Base-by-base conservation (phyloP, 1,140 invertebrate species). In the Drosophila pseudoobscura region DNA sequence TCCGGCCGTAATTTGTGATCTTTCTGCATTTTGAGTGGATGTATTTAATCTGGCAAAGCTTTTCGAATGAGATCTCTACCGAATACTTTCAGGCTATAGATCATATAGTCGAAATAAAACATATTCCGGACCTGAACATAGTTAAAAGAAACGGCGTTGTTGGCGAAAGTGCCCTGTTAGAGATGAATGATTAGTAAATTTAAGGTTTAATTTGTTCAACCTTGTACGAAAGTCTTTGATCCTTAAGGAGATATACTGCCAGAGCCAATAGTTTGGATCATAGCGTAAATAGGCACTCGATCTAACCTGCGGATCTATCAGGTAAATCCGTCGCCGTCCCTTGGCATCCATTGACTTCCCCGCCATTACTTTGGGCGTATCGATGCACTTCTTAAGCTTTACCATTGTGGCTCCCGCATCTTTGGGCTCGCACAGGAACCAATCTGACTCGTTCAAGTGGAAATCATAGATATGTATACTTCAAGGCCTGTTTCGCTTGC, bases 401-500 rank as follows among this genome's bases (percentile, higher is more conserved):
- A 15, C 58, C 6, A 3, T 26, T 11, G 43, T 61, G 26, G 31
- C 4, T 7, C 57, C 64, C n/a, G 11, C 8, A 6, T 61, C 50
- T 9, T 41, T 46, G 6, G 11, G 47, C 13, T 68, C 57, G 31
- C 52, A 70, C 11, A 98, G 92, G 90, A 98, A 97, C 97, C 97
- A 98, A 92, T 98, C 97, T 17, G 94, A 95, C 62, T 97, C 93
- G 74, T 96, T 92, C 15, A 94, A 92, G 87, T 98, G 95, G 89
- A 97, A 93, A 46, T 96, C 93, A 82, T 97, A 97, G 11, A 97
- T 93, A 90, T 15, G 15, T 15, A 15, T 98, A 97, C 88, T 95
- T 94, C 91, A 98, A 98, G 0, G 97, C 97, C 78, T 95, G 95
- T 92, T 97, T 97, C 0, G 97, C 98, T 92, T 99, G 99, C 3